Percentiles rank a stretch among this genome's conserved stretches.
These are phyloP conservation scores for Neoaliturus tenellus DNA, from an alignment of 2,888 invertebrate species.

Conservation along the genomic window DNA sequence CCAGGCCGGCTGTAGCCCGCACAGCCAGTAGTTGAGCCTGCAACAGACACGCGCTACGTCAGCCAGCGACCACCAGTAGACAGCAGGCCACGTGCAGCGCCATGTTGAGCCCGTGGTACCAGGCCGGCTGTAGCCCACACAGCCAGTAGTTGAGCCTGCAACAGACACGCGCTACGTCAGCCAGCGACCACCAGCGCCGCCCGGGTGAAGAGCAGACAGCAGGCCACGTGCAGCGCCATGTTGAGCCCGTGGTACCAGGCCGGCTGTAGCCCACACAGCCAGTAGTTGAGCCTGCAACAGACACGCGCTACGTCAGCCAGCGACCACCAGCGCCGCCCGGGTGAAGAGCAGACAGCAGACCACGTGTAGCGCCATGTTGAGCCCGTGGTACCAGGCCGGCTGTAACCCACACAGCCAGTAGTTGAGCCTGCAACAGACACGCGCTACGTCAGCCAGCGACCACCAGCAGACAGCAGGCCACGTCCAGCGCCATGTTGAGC, in stretches of 20 bases:
- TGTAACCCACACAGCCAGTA: conserved; percentile 82
- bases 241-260: conserved; percentile 90
- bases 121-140: conserved; percentile 82
- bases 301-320: conserved; percentile 72
- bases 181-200: conserved; percentile 81
- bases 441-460: conserved; percentile 73
- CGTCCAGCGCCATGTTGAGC: conserved; percentile 86
- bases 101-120: conserved; percentile 89
- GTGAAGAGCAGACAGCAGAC: conserved; percentile 84
- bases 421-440: conserved; percentile 80
- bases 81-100: conserved; percentile 85
- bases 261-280: conserved; percentile 81
- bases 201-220: conserved; percentile 83
- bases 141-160: conserved; percentile 84
- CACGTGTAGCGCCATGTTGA: conserved; percentile 86
- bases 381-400: conserved; percentile 86
- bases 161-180: conserved; percentile 70
- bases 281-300: conserved; percentile 84
- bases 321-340: conserved; percentile 80
- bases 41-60: conserved; percentile 70
- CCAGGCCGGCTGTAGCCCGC: conserved; percentile 83
- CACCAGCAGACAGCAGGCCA: conserved; percentile 83
- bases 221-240: conserved; percentile 84
- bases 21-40: conserved; percentile 85
- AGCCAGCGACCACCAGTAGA: conserved; percentile 75